phyloP scores from a whole-genome alignment of 2,113 vertebrate genomes.

The Carlito syrichta region DNA sequence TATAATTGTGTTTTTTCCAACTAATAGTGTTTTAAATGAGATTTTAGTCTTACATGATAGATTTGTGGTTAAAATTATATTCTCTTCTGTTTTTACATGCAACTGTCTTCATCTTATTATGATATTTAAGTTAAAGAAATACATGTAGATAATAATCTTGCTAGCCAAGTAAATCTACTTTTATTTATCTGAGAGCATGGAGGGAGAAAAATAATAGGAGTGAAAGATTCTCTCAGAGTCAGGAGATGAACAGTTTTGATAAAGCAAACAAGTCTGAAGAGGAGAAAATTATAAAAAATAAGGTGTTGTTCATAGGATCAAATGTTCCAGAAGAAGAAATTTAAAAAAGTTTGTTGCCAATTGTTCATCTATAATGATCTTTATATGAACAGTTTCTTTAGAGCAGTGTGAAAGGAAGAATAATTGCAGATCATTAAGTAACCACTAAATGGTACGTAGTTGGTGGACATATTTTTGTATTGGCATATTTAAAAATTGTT shows the following conservation, averaged over 20 bases:
- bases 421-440: neutral
- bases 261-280: neutral
- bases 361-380: neutral
- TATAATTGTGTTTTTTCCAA: constrained; percentile 50
- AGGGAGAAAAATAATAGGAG: neutral
- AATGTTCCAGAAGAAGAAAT: neutral
- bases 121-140: constrained; percentile 24
- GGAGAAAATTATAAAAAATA: neutral
- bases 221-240: neutral
- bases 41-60: constrained; percentile 55
- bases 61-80: constrained; percentile 64
- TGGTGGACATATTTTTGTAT: neutral
- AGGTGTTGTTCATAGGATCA: neutral
- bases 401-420: neutral
- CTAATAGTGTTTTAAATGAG: constrained; percentile 58
- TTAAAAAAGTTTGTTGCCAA: neutral
- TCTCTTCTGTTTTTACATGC: constrained; percentile 21
- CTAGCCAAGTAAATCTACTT: neutral
- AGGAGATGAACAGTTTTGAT: neutral
- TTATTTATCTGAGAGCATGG: constrained; percentile 21
- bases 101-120: constrained; percentile 12
- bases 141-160: neutral
- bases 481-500: neutral
- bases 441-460: neutral
- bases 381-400: neutral